Evolutionary conservation across 2,888 invertebrate species (phyloP).

Genomic region (Yponomeuta malinellus): DNA sequence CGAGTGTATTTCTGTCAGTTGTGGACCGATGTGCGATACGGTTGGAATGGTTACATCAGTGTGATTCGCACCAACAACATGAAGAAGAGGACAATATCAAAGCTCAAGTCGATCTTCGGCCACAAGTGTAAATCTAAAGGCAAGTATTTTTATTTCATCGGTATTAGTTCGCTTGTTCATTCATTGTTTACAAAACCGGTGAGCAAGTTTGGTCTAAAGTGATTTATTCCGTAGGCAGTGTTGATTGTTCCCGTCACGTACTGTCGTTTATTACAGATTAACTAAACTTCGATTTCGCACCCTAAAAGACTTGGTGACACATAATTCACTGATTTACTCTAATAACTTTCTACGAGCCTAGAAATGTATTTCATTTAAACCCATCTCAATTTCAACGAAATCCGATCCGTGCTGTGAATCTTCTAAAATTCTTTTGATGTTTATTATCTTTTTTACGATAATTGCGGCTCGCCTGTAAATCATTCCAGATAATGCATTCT

Average conservation of each 20-base stretch:
- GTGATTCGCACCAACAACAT: slow-evolving; percentile 33
- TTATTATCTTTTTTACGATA: slow-evolving; percentile 9
- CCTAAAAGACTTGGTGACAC: neutral
- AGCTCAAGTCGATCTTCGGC: slow-evolving; percentile 64
- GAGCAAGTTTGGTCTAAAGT: neutral
- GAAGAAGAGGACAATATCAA: slow-evolving; percentile 69
- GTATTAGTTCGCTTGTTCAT: neutral
- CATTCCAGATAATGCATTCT: slow-evolving; percentile 1
- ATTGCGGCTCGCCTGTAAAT: slow-evolving; percentile 5
- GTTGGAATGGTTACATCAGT: slow-evolving; percentile 28
- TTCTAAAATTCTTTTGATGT: slow-evolving; percentile 1
- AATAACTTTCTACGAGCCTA: neutral
- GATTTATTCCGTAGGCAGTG: slow-evolving; percentile 23
- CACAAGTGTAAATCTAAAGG: slow-evolving; percentile 58
- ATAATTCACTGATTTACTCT: neutral
- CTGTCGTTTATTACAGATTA: slow-evolving; percentile 16
- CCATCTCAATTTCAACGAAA: neutral
- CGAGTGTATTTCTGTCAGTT: slow-evolving; percentile 66
- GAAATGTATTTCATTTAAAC: neutral
- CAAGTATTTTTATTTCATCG: slow-evolving; percentile 28
- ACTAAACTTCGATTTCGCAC: slow-evolving; percentile 19
- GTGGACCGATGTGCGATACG: slow-evolving; percentile 53
- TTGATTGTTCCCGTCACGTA: slow-evolving; percentile 27
- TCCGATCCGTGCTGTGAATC: neutral
- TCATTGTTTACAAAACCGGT: slow-evolving; percentile 5